phyloP scores from a whole-genome alignment of 2,113 vertebrate species.

The Charina bottae region DNA sequence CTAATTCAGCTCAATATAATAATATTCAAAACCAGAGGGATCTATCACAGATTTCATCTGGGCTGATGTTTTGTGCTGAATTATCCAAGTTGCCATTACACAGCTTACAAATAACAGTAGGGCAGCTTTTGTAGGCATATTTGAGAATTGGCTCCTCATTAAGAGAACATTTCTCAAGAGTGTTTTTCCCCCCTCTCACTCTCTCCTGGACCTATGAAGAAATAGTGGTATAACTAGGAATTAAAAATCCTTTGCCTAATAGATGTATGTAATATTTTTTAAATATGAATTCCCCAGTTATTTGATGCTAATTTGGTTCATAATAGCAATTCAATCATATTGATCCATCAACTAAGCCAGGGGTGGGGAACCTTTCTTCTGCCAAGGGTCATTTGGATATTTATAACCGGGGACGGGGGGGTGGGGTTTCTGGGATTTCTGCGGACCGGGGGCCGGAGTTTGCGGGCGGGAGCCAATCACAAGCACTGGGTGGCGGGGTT shows the following conservation, averaged over 20 bases:
- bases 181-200: neutral
- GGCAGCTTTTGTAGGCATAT: neutral
- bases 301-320: neutral
- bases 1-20: neutral
- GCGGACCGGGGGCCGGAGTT: too few species aligned
- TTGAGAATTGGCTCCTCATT: neutral
- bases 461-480: too few species aligned
- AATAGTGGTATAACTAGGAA: neutral
- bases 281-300: neutral
- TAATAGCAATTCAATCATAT: neutral
- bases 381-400: too few species aligned
- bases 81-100: neutral
- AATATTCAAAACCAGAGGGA: neutral
- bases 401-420: too few species aligned
- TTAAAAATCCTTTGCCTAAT: neutral
- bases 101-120: neutral
- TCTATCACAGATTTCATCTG: neutral
- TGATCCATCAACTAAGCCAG: neutral
- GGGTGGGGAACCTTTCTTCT: too few species aligned
- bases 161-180: neutral
- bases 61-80: neutral
- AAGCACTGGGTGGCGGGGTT: too few species aligned
- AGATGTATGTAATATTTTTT: neutral
- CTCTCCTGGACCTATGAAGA: neutral
- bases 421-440: too few species aligned